Base-by-base conservation (phyloP, 2,888 invertebrate species). In the Pandemis cinnamomeana region DNA sequence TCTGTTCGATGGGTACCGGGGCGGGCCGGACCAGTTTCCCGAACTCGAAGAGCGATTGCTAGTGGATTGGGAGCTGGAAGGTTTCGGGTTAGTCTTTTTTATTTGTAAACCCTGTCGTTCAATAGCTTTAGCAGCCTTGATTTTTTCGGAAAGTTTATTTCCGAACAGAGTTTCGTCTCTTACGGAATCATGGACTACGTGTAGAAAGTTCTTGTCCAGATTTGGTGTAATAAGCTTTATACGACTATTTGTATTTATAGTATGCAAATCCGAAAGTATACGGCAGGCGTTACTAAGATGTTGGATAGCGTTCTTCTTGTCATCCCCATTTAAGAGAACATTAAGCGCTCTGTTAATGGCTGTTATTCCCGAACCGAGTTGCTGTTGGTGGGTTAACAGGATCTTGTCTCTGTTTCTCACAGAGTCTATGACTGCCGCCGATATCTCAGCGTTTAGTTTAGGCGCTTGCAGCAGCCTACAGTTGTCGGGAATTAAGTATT, bases 141-240 rank as follows among this genome's bases (percentile, higher is more conserved):
- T 78, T 53, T 78, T 77, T 13, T 79, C 77, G 1, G 76, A 27
- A 0, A 80, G 44, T 13, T 67, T 74, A 5, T 13, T 55, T 0
- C 79, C 79, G 20, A 79, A 80, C 0, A 81, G 60, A 0, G 71
- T 72, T 11, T 78, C 77, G 58, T 81, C 80, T 13, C 80, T 66
- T 11, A 78, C 79, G 0, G 13, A 3, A 0, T 80, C 79, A 8
- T 77, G 62, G 11, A 77, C 73, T 0, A 79, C 42, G 7, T 64
- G 71, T 0, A 46, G 44, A 78, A 78, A 2, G 72, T n/a, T 48
- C 80, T 81, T 11, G 77, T 36, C 79, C 8, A 80, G 48, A 0
- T 76, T 67, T 0, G 75, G 77, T 5, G 77, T 75, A 0, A 79
- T 60, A 5, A 76, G 15, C 36, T 76, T 80, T 2, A 11, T 76